Evolutionary conservation across 2,888 invertebrate species (phyloP).

Genomic region (Noctua pronuba): DNA sequence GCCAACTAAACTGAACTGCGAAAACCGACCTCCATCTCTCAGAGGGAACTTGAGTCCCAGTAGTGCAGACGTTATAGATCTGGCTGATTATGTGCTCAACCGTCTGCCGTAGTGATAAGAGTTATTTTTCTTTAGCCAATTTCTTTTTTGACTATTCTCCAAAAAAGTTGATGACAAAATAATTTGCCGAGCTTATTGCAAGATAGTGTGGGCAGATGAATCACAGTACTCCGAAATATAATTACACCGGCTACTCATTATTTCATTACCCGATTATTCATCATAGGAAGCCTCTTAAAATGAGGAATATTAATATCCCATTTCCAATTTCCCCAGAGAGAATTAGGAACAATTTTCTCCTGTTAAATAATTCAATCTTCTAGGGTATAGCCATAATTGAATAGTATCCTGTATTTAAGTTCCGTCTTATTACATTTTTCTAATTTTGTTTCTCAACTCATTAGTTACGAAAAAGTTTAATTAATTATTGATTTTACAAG

Average conservation of each 20-base stretch:
- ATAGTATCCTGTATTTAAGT: constrained; percentile 6
- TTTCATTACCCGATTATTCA: constrained; percentile 16
- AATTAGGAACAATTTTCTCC: constrained; percentile 17
- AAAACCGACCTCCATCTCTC: background rate
- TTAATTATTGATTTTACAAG: constrained; percentile 33
- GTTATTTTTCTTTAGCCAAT: background rate
- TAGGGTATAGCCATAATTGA: background rate
- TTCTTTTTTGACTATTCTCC: background rate
- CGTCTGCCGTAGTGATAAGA: background rate
- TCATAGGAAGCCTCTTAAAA: constrained; percentile 25
- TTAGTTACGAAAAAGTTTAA: constrained; percentile 9
- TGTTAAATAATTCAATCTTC: constrained; percentile 26
- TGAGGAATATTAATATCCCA: constrained; percentile 38
- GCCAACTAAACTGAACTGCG: background rate
- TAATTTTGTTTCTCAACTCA: background rate
- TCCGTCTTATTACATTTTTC: background rate
- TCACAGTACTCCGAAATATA: background rate
- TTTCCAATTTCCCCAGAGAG: constrained; percentile 29
- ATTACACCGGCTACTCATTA: constrained; percentile 20
- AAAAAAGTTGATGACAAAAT: background rate
- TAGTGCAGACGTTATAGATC: background rate
- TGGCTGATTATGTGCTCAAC: background rate
- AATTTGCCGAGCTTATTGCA: background rate
- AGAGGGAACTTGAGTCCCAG: background rate
- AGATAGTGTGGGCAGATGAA: background rate